These are phyloP conservation scores for Drosophila fulvimacula DNA, from an alignment of 2,888 invertebrate species.

Conservation along the genomic window DNA sequence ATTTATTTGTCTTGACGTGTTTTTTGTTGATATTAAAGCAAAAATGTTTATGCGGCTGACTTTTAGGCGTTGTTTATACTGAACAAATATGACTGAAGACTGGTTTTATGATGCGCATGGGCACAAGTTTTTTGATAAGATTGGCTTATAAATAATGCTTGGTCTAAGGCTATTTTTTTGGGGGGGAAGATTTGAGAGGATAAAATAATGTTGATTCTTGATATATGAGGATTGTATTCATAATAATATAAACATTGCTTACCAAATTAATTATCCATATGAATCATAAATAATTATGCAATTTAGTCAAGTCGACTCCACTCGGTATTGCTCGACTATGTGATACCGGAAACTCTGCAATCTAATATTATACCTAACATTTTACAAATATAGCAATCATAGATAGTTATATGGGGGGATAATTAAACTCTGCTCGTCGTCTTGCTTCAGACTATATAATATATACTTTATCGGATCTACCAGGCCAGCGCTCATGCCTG, in stretches of 20 bases:
- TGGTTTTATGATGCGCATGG: background rate
- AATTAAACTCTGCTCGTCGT: background rate
- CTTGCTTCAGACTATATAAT: background rate
- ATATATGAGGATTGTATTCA: background rate
- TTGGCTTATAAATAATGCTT: background rate
- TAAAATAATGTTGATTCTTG: background rate
- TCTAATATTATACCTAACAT: background rate
- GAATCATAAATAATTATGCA: background rate
- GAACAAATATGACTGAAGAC: background rate
- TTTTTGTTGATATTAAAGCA: slow-evolving; percentile 10
- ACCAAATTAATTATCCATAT: too few species aligned
- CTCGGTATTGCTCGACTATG: background rate
- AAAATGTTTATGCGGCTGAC: slow-evolving; percentile 2
- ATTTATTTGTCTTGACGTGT: slow-evolving; percentile 5
- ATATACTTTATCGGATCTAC: background rate
- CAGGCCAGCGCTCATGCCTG: background rate
- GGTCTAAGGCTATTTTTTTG: background rate
- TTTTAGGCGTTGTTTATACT: background rate
- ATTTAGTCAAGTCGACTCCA: background rate
- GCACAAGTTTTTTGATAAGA: background rate
- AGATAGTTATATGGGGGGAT: background rate
- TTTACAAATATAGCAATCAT: background rate
- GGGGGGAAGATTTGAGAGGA: background rate
- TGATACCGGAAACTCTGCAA: background rate
- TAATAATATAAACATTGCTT: too few species aligned